These are phyloP conservation scores for Leptatherina wallacei DNA, from an alignment of 2,797 vertebrate genomes.

Conservation along the genomic window DNA sequence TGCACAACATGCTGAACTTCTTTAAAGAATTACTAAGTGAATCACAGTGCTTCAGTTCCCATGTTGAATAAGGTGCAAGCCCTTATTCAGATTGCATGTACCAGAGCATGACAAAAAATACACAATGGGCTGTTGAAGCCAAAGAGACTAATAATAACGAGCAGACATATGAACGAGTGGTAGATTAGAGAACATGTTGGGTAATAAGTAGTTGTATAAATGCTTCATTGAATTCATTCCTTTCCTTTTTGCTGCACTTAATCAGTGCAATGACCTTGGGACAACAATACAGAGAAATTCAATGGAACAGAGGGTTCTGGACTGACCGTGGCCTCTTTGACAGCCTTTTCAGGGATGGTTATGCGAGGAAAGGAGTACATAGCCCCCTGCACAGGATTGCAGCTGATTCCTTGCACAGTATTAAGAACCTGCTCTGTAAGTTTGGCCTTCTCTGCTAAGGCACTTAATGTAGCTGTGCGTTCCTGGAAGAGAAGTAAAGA, in stretches of 20 bases:
- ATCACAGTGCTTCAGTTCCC: background rate
- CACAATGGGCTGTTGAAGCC: background rate
- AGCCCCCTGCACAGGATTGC: constrained; percentile 93
- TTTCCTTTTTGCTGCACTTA: background rate
- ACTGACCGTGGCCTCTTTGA: constrained; percentile 86
- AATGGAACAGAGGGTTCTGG: background rate
- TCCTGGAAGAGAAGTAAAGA: constrained; percentile 79
- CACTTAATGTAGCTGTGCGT: constrained; percentile 80
- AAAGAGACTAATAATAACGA: background rate
- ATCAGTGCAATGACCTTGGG: constrained; percentile 20
- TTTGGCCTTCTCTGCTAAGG: constrained; percentile 88
- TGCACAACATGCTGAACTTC: constrained; percentile 5
- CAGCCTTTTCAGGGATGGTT: constrained; percentile 83
- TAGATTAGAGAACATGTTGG: background rate
- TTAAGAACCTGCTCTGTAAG: constrained; percentile 90
- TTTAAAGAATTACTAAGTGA: constrained; percentile 20
- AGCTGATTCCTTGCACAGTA: constrained; percentile 86
- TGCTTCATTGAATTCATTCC: background rate
- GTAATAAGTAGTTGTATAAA: constrained; percentile 2
- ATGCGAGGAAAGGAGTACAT: constrained; percentile 92
- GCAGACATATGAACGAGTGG: background rate
- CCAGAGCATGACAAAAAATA: background rate
- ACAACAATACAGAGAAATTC: background rate
- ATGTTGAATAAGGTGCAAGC: background rate
- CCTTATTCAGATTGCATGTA: background rate